These are phyloP conservation scores for Trinectes maculatus DNA, from an alignment of 2,113 vertebrate genomes.

Conservation along the genomic window DNA sequence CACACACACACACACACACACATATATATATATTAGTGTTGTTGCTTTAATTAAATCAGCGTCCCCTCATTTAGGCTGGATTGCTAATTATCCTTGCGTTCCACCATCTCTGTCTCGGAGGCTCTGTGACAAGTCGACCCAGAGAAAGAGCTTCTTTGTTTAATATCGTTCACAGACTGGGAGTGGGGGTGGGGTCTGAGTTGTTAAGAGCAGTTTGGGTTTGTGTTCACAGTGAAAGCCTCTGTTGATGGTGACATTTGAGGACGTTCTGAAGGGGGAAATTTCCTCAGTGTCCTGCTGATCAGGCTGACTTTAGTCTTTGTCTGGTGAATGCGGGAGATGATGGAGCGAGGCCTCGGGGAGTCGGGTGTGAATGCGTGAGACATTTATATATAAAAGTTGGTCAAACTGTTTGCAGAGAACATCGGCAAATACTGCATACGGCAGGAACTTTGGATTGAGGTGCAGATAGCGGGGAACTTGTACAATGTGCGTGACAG, in stretches of 20 bases:
- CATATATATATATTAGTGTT: too few relatives aligned
- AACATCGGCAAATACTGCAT: constrained; percentile 27
- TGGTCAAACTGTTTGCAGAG: constrained; percentile 34
- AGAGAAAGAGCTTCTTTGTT: constrained; percentile 46
- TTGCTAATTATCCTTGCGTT: constrained; percentile 53
- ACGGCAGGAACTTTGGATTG: constrained; percentile 39
- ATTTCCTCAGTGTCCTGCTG: constrained; percentile 12
- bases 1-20: too few relatives aligned
- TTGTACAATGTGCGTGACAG: constrained; percentile 41
- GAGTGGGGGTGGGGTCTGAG: too few relatives aligned
- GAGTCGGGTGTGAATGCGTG: constrained; percentile 24
- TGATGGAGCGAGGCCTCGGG: constrained; percentile 20
- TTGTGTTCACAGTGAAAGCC: constrained; percentile 29
- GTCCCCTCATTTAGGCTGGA: constrained; percentile 31
- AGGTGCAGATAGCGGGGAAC: constrained; percentile 29
- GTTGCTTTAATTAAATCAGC: constrained; percentile 40
- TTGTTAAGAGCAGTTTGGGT: constrained; percentile 10
- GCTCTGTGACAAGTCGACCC: constrained; percentile 34
- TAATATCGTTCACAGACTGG: constrained; percentile 18
- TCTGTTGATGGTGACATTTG: constrained; percentile 44
- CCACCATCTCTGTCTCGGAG: constrained; percentile 25
- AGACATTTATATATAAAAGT: constrained; percentile 57
- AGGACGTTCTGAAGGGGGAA: constrained; percentile 16
- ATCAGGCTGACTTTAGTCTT: constrained; percentile 24
- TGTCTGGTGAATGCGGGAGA: constrained; percentile 17